phyloP scores from a whole-genome alignment of 1,140 invertebrate genomes.

The Drosophila equinoxialis region DNA sequence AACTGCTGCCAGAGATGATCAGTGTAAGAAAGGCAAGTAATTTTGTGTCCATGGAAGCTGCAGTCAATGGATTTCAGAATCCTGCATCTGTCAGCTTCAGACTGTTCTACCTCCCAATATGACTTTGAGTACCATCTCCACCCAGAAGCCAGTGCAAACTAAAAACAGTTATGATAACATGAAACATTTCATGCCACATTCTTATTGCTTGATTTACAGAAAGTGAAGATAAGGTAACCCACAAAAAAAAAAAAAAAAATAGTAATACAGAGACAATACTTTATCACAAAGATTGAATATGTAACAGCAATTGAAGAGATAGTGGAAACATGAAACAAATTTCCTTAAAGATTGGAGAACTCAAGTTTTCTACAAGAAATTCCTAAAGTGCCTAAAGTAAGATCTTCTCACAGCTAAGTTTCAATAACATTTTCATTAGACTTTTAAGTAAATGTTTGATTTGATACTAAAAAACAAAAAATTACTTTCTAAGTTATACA shows the following conservation, averaged over 20 bases:
- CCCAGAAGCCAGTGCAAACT: background rate
- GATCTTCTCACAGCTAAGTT: too few species aligned
- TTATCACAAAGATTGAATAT: background rate
- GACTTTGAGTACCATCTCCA: slow-evolving; percentile 4
- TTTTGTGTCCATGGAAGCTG: slow-evolving; percentile 24
- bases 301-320: slow-evolving; percentile 3
- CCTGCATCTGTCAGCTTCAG: background rate
- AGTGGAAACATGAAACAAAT: background rate
- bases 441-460: too few species aligned
- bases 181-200: background rate
- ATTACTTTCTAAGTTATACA: too few species aligned
- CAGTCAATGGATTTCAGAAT: slow-evolving; percentile 34
- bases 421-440: too few species aligned
- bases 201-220: background rate
- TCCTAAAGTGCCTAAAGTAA: background rate
- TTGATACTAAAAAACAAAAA: too few species aligned
- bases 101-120: slow-evolving; percentile 44
- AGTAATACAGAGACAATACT: background rate
- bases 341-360: background rate
- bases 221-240: background rate
- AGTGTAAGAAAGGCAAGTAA: slow-evolving; percentile 1
- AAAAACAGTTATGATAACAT: background rate
- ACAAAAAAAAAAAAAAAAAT: background rate
- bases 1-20: background rate
- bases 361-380: background rate